phyloP scores from a whole-genome alignment of 2,888 invertebrate genomes.

The Drosophila suboccidentalis region DNA sequence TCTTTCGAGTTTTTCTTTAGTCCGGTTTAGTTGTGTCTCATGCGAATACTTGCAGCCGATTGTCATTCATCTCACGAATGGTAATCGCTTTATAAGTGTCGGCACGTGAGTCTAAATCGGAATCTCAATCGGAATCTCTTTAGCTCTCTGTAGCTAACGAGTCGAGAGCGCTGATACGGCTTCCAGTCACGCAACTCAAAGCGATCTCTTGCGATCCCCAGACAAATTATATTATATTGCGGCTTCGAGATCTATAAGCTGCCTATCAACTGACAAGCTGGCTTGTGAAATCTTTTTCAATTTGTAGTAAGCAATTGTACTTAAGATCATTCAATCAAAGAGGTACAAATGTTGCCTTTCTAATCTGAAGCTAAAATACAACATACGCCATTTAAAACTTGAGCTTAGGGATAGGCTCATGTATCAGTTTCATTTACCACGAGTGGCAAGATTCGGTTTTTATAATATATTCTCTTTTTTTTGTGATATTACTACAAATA shows the following conservation, averaged over 20 bases:
- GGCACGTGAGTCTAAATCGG: conserved; percentile 62
- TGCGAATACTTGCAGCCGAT: conserved; percentile 52
- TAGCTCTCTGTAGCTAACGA: conserved; percentile 6
- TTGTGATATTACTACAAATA: too few relatives aligned
- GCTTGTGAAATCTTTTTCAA: conserved; percentile 36
- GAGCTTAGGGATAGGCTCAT: background rate
- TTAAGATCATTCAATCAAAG: conserved; percentile 22
- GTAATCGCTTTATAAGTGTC: conserved; percentile 78
- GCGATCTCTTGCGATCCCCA: conserved; percentile 4
- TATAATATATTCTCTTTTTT: too few relatives aligned
- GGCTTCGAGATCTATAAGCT: background rate
- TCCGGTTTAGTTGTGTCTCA: conserved; percentile 49
- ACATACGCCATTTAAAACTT: background rate
- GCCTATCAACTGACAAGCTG: conserved; percentile 4
- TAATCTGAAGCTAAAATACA: background rate
- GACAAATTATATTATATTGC: conserved; percentile 25
- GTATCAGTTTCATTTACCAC: too few relatives aligned
- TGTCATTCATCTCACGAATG: conserved; percentile 48
- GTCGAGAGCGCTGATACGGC: conserved; percentile 44
- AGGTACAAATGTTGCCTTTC: background rate
- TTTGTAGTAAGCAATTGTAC: conserved; percentile 6
- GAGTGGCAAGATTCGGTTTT: too few relatives aligned
- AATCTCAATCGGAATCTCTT: conserved; percentile 4
- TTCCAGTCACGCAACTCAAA: conserved; percentile 25
- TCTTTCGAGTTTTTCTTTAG: conserved; percentile 22